Conservation (phyloP, 2,113 vertebrate genomes). For the Pygoscelis antarcticus region DNA sequence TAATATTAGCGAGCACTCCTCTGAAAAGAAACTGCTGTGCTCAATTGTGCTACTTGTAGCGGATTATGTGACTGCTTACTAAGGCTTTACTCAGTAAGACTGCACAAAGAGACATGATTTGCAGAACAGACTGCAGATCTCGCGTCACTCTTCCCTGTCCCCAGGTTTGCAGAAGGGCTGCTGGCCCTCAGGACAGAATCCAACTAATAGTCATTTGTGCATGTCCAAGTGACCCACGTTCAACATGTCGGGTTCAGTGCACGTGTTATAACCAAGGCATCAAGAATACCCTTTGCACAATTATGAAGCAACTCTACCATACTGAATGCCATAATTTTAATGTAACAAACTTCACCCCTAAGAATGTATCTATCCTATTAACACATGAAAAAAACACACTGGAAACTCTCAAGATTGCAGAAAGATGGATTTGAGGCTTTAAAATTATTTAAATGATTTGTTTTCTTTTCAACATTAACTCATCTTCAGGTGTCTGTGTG, state of each 20-base stretch:
- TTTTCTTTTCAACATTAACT: constrained; percentile 28
- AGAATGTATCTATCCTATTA: not conserved
- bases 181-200: not conserved
- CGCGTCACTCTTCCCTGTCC: not conserved
- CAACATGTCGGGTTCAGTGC: not conserved
- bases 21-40: constrained; percentile 28
- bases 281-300: not conserved
- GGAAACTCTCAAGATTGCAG: not conserved
- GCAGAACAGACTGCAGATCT: not conserved
- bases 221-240: not conserved
- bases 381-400: not conserved
- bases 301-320: not conserved
- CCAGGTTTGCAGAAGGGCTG: not conserved
- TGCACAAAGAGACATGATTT: not conserved
- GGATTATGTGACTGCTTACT: not conserved
- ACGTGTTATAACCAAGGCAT: not conserved
- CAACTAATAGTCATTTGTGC: not conserved
- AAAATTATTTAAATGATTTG: not conserved
- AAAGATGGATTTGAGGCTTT: not conserved
- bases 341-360: not conserved
- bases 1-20: not conserved
- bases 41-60: not conserved
- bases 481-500: constrained; percentile 54
- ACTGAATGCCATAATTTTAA: not conserved
- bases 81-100: not conserved